Base-by-base conservation (phyloP, 2,888 invertebrate species). In the Drosophila atripex region DNA sequence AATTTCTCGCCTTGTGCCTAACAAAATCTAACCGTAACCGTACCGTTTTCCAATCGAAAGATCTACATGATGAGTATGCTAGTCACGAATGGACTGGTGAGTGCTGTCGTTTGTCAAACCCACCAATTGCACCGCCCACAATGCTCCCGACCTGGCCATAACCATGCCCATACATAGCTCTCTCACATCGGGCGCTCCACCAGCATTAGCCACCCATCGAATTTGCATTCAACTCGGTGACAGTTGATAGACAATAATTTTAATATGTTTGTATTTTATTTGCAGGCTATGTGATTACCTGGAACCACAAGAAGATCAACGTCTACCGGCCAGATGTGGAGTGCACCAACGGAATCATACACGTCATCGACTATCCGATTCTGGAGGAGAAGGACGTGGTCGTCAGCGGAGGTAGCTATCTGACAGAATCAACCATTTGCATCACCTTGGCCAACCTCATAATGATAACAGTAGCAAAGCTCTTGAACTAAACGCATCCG, bases 331-430 rank as follows among this genome's bases (percentile, higher is more conserved):
- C 98, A 23, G 97, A 99, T 91, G 97, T 99, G 4, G 96, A 97
- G 88, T 98, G 98, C 91, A 98, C 97, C 91, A 98, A 98, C 90
- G 98, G 98, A 54, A 96, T 97, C 80, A 98, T 98, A 80, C 98
- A 98, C 91, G 97, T 98, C 73, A 97, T 98, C 89, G 97, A 98
- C 90, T 94, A 94, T 77, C 97, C 98, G 5, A 95, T 98, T 89
- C 92, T 97, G 68, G 94, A 94, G 88, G 96, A 96, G 86, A 95
- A 95, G 86, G 98, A 98, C 91, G 94, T 98, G 72, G 93, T 94
- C 75, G 95, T 96, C 61, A 83, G 84, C 80, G 88, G 88, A 85
- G 91, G 91, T 91, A 91, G 89, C 83, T 91, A 90, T 88, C 86
- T 88, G 86, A 86, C 88, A 84, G 87, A 89, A 86, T 84, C 89